Evolutionary conservation across 35 echinoderm and acorn worm species (phyloP).

Genomic region (Acanthaster planci): DNA sequence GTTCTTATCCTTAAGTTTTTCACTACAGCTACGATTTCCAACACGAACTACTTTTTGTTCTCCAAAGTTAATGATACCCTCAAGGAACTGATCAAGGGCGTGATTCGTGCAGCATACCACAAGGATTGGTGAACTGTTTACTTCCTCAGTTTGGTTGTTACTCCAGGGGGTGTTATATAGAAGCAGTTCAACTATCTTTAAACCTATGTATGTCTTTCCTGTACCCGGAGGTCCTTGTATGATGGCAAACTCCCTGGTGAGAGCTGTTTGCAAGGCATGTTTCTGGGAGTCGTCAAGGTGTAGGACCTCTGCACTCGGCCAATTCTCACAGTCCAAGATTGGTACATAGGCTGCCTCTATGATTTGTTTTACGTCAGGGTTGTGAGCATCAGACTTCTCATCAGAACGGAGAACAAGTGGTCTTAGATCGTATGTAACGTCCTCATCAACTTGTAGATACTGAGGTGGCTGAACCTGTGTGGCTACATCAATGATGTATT

Average conservation of each 20-base stretch:
- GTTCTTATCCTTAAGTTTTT: slow-evolving; percentile 49
- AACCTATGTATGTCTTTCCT: slow-evolving; percentile 87
- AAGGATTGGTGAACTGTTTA: slow-evolving; percentile 45
- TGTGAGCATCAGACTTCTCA: neutral
- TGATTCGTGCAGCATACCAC: slow-evolving; percentile 92
- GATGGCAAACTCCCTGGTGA: slow-evolving; percentile 65
- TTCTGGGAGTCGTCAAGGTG: slow-evolving; percentile 44
- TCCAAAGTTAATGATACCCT: slow-evolving; percentile 56
- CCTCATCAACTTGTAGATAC: slow-evolving; percentile 50
- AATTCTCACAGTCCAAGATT: slow-evolving; percentile 27
- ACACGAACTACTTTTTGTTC: slow-evolving; percentile 57
- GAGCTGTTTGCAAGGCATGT: slow-evolving; percentile 48
- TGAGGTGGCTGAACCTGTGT: slow-evolving; percentile 30
- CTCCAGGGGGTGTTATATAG: slow-evolving; percentile 42
- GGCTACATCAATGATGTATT: slow-evolving; percentile 71
- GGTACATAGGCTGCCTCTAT: neutral
- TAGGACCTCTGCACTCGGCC: slow-evolving; percentile 40
- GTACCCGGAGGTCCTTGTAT: slow-evolving; percentile 98
- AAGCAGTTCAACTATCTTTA: slow-evolving; percentile 79
- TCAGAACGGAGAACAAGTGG: slow-evolving; percentile 26
- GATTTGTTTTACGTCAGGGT: neutral
- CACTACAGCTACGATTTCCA: slow-evolving; percentile 73
- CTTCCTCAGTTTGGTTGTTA: neutral
- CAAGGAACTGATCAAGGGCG: slow-evolving; percentile 89
- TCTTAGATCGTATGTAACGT: slow-evolving; percentile 60